A percentile compares a stretch with the other conserved stretches of the same genome.
phyloP scores from a whole-genome alignment of 1,140 invertebrate species.

The Capitella teleta region DNA sequence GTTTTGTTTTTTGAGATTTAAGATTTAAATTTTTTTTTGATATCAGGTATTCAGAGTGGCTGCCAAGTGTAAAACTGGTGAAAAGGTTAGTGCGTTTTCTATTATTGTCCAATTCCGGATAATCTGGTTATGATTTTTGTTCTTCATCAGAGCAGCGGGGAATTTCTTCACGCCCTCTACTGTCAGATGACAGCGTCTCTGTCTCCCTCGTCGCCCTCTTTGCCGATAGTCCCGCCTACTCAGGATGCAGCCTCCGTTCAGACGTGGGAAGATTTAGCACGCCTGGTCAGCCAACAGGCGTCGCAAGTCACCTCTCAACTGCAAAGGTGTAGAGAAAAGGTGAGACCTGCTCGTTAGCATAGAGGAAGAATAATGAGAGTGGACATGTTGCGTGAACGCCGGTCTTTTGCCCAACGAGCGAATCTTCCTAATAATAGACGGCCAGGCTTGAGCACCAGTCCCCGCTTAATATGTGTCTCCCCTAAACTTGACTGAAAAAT shows the following conservation, averaged over 20 bases:
- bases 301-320: conserved; percentile 20
- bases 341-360: conserved; percentile 12
- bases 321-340: conserved; percentile 31
- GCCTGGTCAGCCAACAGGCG: conserved; percentile 31
- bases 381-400: too few species aligned
- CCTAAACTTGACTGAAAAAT: too few species aligned
- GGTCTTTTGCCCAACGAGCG: too few species aligned
- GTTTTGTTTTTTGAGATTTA: neutral
- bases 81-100: conserved; percentile 31
- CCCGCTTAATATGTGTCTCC: too few species aligned
- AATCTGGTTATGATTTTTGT: neutral
- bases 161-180: conserved; percentile 31
- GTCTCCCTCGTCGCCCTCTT: neutral
- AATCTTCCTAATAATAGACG: too few species aligned
- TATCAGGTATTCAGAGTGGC: conserved; percentile 31
- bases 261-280: conserved; percentile 28
- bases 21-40: neutral
- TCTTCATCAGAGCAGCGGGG: conserved; percentile 29
- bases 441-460: too few species aligned
- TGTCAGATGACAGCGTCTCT: conserved; percentile 17
- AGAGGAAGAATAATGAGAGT: too few species aligned
- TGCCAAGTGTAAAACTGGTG: conserved; percentile 28
- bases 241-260: conserved; percentile 10
- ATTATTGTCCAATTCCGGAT: neutral
- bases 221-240: conserved; percentile 7